Conservation (phyloP, 2,113 vertebrate genomes). For the Alectura lathami region DNA sequence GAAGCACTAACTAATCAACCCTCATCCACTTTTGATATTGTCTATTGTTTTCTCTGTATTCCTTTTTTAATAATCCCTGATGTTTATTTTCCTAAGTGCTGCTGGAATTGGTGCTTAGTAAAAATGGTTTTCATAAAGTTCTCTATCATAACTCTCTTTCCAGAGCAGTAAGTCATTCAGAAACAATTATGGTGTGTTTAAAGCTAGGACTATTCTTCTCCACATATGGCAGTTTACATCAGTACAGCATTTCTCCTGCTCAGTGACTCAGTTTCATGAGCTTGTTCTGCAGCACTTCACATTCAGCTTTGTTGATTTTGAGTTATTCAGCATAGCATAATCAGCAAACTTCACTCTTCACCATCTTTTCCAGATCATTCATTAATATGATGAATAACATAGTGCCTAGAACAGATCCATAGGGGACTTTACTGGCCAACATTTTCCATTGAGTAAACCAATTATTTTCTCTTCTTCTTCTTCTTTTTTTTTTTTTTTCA, state of each 20-base stretch:
- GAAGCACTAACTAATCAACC: not conserved
- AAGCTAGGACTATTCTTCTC: not conserved
- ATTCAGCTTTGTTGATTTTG: not conserved
- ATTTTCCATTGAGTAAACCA: not conserved
- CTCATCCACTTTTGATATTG: not conserved
- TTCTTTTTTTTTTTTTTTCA: not conserved
- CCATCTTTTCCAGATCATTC: not conserved
- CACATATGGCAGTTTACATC: not conserved
- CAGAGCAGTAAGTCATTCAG: not conserved
- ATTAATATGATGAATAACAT: not conserved
- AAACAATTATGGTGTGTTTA: not conserved
- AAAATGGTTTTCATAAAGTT: not conserved
- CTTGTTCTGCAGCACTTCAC: not conserved
- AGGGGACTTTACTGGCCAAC: not conserved
- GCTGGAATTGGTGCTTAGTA: not conserved
- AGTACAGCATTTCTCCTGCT: not conserved
- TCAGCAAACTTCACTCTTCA: not conserved
- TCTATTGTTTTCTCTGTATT: not conserved
- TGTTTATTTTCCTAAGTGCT: constrained; percentile 2
- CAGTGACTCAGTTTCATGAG: not conserved
- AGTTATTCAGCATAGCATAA: not conserved
- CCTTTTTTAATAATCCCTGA: not conserved
- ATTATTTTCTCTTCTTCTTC: not conserved
- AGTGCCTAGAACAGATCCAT: not conserved
- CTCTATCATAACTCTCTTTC: not conserved